Percentiles rank a stretch among this genome's conserved stretches.
Evolutionary conservation across 2,797 vertebrate species (phyloP).

Genomic region (Darevskia mixta): DNA sequence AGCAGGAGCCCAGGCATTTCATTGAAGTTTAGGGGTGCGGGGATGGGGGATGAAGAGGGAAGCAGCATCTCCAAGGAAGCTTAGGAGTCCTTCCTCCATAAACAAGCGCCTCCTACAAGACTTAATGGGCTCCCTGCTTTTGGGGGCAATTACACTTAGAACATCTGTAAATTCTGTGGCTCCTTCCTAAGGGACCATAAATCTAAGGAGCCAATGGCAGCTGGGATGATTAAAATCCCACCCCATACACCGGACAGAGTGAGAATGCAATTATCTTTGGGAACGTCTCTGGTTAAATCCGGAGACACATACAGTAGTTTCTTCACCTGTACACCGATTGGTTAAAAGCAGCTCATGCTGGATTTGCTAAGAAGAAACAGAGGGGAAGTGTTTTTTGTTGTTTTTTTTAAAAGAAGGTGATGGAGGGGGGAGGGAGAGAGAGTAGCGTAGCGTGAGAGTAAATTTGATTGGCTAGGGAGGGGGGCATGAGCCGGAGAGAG

Average conservation of each 20-base stretch:
- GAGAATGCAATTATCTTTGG: neutral
- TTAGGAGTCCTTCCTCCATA: neutral
- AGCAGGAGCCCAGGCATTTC: neutral
- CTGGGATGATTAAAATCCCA: conserved; percentile 21
- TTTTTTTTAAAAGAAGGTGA: neutral
- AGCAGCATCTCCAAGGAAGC: neutral
- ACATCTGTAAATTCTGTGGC: neutral
- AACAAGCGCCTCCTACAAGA: neutral
- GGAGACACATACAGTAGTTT: neutral
- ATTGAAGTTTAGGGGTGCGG: neutral
- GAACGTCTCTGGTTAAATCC: neutral
- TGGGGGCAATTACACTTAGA: neutral
- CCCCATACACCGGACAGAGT: neutral
- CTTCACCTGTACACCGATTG: conserved; percentile 10
- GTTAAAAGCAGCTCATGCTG: conserved; percentile 17
- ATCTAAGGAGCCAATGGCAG: neutral
- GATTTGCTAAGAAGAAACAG: conserved; percentile 12
- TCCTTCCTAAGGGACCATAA: neutral
- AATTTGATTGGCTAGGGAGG: conserved; percentile 56
- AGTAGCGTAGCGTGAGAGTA: conserved; percentile 44
- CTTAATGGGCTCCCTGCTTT: neutral
- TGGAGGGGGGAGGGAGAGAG: neutral
- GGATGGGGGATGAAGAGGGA: neutral
- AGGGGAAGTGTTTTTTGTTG: neutral
- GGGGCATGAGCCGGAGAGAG: conserved; percentile 43